Conservation (phyloP, 2,888 invertebrate species). For the Tenodera sinensis region DNA sequence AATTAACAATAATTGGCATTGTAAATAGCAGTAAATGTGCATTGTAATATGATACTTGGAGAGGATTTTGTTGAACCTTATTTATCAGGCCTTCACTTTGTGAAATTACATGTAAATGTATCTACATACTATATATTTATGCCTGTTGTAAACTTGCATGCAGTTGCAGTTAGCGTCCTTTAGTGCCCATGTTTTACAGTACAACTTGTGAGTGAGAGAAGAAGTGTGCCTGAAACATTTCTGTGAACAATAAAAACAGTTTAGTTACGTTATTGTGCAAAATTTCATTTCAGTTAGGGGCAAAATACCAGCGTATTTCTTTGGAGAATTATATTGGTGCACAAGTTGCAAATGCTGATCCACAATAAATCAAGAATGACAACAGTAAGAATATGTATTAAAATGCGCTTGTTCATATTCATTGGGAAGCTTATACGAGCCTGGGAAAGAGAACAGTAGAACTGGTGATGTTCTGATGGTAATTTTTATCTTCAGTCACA, state of each 20-base stretch:
- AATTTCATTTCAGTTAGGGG: background rate
- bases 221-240: background rate
- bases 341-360: background rate
- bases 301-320: background rate
- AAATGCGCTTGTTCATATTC: too few species aligned
- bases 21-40: conserved; percentile 16
- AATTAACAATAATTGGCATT: background rate
- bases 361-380: too few species aligned
- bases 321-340: background rate
- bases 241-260: background rate
- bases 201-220: background rate
- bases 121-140: background rate
- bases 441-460: too few species aligned
- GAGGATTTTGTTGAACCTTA: background rate
- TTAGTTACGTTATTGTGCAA: background rate
- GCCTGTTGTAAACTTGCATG: background rate
- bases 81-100: background rate
- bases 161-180: background rate
- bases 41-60: background rate
- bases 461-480: too few species aligned
- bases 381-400: too few species aligned
- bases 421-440: too few species aligned
- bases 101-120: conserved; percentile 15
- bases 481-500: too few species aligned
- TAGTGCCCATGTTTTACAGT: conserved; percentile 3